Evolutionary conservation across 1,140 invertebrate genomes (phyloP).

Genomic region (Dolichoris vasculosae): DNA sequence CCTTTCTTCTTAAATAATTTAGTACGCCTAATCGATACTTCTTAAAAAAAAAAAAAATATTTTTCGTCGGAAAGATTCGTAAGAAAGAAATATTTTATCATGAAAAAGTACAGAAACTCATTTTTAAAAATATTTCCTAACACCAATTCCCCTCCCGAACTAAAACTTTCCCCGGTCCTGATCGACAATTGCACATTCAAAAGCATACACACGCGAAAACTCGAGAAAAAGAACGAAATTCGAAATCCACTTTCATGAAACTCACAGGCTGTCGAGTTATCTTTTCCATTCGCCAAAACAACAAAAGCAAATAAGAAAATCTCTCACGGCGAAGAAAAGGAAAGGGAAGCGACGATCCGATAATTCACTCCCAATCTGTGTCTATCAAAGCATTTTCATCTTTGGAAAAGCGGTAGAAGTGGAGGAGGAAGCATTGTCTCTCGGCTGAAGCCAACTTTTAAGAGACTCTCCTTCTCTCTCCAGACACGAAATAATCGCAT

Average conservation of each 20-base stretch:
- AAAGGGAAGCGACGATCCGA: slow-evolving; percentile 18
- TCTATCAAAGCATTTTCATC: slow-evolving; percentile 44
- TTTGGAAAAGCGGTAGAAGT: neutral
- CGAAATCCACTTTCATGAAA: slow-evolving; percentile 20
- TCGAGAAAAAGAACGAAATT: slow-evolving; percentile 28
- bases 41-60: slow-evolving; percentile 35
- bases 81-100: slow-evolving; percentile 21
- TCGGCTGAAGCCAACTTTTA: slow-evolving; percentile 18
- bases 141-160: neutral
- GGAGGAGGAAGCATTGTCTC: slow-evolving; percentile 14
- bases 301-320: slow-evolving; percentile 30
- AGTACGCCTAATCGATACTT: neutral
- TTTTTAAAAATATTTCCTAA: slow-evolving; percentile 17
- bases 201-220: neutral
- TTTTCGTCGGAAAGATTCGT: neutral
- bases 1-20: neutral
- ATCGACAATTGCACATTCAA: slow-evolving; percentile 29
- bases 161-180: neutral
- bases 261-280: slow-evolving; percentile 8
- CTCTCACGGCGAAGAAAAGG: neutral
- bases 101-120: slow-evolving; percentile 1
- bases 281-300: slow-evolving; percentile 21
- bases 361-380: slow-evolving; percentile 46
- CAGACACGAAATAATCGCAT: slow-evolving; percentile 43
- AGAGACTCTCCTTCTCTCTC: slow-evolving; percentile 15